Conservation (phyloP, 2,888 invertebrate genomes). For the Drosophila cognata region DNA sequence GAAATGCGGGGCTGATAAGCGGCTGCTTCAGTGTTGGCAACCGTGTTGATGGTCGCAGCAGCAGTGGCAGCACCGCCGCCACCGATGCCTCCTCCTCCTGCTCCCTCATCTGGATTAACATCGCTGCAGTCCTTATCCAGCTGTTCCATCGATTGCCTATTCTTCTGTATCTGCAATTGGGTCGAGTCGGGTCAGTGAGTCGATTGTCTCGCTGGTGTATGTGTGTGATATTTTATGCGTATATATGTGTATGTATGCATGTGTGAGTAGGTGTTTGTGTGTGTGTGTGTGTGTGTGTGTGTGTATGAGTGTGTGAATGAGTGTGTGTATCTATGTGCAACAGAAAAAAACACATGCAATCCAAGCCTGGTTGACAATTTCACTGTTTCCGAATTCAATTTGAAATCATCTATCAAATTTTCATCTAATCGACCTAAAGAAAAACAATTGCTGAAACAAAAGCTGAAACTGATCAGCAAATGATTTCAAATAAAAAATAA, state of each 20-base stretch:
- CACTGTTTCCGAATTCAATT: background rate
- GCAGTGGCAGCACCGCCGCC: slow-evolving; percentile 83
- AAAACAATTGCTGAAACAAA: background rate
- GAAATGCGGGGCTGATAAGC: slow-evolving; percentile 90
- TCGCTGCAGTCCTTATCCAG: slow-evolving; percentile 67
- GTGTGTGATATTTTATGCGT: background rate
- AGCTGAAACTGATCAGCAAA: background rate
- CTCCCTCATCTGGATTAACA: slow-evolving; percentile 47
- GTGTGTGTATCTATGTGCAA: slow-evolving; percentile 1
- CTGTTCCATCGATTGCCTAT: slow-evolving; percentile 93
- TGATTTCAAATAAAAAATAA: background rate
- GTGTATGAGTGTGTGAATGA: background rate
- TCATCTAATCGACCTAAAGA: background rate
- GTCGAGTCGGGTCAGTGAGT: slow-evolving; percentile 29
- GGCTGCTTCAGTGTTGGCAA: slow-evolving; percentile 87
- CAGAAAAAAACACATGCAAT: slow-evolving; percentile 25
- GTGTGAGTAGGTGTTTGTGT: background rate
- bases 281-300: background rate
- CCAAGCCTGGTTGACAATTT: slow-evolving; percentile 1
- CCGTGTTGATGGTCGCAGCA: slow-evolving; percentile 75
- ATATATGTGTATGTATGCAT: background rate
- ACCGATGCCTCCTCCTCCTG: slow-evolving; percentile 78
- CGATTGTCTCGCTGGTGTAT: slow-evolving; percentile 2
- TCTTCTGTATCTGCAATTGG: slow-evolving; percentile 93
- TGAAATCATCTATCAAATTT: background rate